Evolutionary conservation across 2,113 vertebrate species (phyloP).

Genomic region (Speoplatyrhinus poulsoni): DNA sequence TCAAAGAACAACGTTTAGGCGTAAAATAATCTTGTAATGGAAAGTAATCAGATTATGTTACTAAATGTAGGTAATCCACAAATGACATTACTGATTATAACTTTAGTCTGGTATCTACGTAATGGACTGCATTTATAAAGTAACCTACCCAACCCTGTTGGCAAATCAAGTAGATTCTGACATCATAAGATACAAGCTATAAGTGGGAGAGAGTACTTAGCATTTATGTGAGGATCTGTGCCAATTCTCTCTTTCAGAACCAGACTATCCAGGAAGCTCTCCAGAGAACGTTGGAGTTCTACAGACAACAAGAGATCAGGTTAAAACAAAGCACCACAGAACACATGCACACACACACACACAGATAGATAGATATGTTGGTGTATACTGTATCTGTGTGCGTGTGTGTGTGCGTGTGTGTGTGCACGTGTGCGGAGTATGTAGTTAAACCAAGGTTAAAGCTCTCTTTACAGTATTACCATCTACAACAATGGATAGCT

Average conservation of each 20-base stretch:
- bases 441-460: not conserved
- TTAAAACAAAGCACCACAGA: constrained; percentile 55
- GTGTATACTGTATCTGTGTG: constrained; percentile 16
- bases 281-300: constrained; percentile 90
- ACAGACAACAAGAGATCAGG: constrained; percentile 91
- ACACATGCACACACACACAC: not conserved
- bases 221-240: not conserved
- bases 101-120: too few relatives aligned
- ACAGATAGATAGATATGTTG: constrained; percentile 11
- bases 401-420: constrained; percentile 1
- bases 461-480: not conserved
- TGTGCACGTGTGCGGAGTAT: not conserved
- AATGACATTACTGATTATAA: too few relatives aligned
- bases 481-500: constrained; percentile 2
- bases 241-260: constrained; percentile 75
- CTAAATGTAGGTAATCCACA: too few relatives aligned
- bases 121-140: too few relatives aligned
- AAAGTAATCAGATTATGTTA: too few relatives aligned
- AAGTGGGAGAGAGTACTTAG: too few relatives aligned
- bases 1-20: too few relatives aligned
- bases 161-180: too few relatives aligned
- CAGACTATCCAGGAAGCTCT: constrained; percentile 93
- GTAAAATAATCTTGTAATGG: too few relatives aligned
- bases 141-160: too few relatives aligned
- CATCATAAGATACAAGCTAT: too few relatives aligned